Base-by-base conservation (phyloP, 2,797 vertebrate genomes). In the Cossypha dichroa region DNA sequence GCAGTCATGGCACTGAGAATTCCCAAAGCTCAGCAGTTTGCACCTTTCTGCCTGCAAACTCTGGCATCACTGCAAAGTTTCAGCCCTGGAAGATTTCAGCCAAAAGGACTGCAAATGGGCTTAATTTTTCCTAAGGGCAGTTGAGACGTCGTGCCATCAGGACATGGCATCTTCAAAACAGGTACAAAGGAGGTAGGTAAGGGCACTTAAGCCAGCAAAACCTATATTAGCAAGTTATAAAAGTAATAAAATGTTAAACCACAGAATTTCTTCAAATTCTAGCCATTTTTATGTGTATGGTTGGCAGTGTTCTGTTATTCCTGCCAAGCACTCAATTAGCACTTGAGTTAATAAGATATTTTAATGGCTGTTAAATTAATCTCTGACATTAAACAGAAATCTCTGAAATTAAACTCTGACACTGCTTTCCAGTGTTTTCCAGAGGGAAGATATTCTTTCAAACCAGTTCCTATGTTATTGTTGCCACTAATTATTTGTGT, bases 361-460 rank as follows among this genome's bases (percentile, higher is more conserved):
- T 96, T 95, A 96, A 96, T 84, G 79, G 52, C 76, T 96, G 91
- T 93, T 96, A 96, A 97, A 94, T 95, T 94, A 96, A 97, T 94
- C 94, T 92, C 72, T 67, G 73, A 92, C n/a, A 55, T 82, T 72
- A 92, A 92, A 83, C 90, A 72, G 54, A 83, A 72, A 67, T 87
- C 54, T 87, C 84, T 92, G 84, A 77, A 87, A 92, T 83, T 87
- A 92, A 93, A 87, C 91, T 91, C 85, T 85, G 94, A 95, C 84
- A 68, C 62, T 75, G 68, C 87, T 93, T 95, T 86, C 48, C 84
- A 80, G 72, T 79, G 41, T 87, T 95, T 94, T 91, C 70, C 62
- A 77, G 38, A 38, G 48, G 72, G 85, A 94, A 86, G 46, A 83
- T 63, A 75, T 40, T 87, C 38, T 92, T 94, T 91, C 90, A 90